A percentile compares a stretch with the other conserved stretches of the same genome.
Evolutionary conservation across 1,140 invertebrate genomes (phyloP).

Genomic region (Panulirus ornatus): DNA sequence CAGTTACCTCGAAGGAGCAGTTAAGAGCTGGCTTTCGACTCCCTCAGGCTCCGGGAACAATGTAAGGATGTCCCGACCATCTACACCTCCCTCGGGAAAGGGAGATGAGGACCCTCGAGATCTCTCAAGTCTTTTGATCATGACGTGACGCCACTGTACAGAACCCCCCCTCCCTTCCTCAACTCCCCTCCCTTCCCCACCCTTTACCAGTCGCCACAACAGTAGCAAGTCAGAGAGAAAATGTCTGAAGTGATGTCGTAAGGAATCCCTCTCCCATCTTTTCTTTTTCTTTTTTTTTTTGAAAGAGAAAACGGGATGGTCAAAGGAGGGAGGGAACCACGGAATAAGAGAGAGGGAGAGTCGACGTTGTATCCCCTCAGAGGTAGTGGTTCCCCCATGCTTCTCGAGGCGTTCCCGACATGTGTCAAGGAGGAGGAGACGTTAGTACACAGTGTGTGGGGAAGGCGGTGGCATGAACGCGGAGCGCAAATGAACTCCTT

Average conservation of each 20-base stretch:
- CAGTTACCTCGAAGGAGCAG: background rate
- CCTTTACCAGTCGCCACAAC: conserved; percentile 32
- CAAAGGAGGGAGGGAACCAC: too few species aligned
- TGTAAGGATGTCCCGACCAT: conserved; percentile 49
- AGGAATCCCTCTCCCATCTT: background rate
- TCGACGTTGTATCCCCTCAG: too few species aligned
- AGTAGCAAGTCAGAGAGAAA: conserved; percentile 33
- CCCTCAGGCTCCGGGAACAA: conserved; percentile 50
- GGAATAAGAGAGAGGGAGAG: too few species aligned
- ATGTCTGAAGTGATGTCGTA: conserved; percentile 36
- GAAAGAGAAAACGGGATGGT: too few species aligned
- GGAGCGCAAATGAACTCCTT: conserved; percentile 30
- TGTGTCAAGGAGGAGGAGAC: conserved; percentile 29
- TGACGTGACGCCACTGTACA: conserved; percentile 63
- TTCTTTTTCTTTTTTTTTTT: too few species aligned
- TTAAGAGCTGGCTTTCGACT: conserved; percentile 37
- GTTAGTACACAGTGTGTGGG: conserved; percentile 43
- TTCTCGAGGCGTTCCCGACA: conserved; percentile 41
- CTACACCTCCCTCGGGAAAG: conserved; percentile 53
- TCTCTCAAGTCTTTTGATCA: conserved; percentile 48
- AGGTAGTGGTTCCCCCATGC: too few species aligned
- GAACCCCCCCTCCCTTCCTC: too few species aligned
- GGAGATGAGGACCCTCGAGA: conserved; percentile 52
- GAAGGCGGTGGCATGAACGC: conserved; percentile 44
- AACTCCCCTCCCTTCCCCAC: too few species aligned